Evolutionary conservation across 2,113 vertebrate species (phyloP).

Genomic region (Pantherophis guttatus): DNA sequence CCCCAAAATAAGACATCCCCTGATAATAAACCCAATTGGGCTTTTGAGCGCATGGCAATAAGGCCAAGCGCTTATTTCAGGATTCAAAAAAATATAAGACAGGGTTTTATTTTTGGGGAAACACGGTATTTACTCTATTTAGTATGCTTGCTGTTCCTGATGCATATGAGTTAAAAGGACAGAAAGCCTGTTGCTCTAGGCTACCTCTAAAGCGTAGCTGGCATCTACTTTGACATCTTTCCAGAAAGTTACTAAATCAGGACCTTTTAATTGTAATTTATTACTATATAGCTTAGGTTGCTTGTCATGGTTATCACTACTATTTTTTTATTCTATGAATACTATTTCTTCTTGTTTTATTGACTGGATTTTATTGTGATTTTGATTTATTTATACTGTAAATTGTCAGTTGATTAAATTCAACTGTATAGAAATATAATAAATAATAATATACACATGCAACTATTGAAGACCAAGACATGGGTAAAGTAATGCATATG

Average conservation of each 20-base stretch:
- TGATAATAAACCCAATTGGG: too few relatives aligned
- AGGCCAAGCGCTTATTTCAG: too few relatives aligned
- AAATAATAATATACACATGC: not conserved
- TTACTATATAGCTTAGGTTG: not conserved
- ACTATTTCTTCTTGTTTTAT: not conserved
- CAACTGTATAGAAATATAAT: not conserved
- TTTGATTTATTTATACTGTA: not conserved
- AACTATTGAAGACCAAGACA: not conserved
- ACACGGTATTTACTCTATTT: too few relatives aligned
- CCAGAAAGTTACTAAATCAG: not conserved
- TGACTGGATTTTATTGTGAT: not conserved
- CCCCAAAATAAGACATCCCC: too few relatives aligned
- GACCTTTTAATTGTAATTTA: not conserved
- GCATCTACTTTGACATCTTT: not conserved
- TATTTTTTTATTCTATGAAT: not conserved
- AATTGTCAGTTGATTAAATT: not conserved
- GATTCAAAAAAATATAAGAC: too few relatives aligned
- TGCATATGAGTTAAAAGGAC: not conserved
- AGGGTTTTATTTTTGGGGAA: too few relatives aligned
- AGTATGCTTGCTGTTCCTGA: not conserved
- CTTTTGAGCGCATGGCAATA: too few relatives aligned
- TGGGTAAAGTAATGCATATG: not conserved
- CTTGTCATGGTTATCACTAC: not conserved
- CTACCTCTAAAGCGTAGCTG: not conserved
- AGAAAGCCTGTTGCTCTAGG: not conserved